Evolutionary conservation across 2,113 vertebrate genomes (phyloP).

Genomic region (Atlantisia rogersi): DNA sequence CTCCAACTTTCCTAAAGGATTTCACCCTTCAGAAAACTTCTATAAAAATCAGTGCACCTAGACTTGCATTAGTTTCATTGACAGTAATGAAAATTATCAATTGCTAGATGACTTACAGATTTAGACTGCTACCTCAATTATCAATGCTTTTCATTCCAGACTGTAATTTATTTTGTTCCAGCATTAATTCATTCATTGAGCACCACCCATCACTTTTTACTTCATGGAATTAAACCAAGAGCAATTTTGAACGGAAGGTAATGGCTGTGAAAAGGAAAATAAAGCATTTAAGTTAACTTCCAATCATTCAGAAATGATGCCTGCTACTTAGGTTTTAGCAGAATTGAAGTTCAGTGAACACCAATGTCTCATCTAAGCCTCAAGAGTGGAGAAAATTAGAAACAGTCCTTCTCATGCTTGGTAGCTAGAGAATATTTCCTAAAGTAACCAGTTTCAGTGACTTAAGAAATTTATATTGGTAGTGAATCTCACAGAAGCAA

Average conservation of each 20-base stretch:
- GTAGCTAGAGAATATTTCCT: background rate
- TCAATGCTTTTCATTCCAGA: background rate
- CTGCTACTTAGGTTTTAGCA: background rate
- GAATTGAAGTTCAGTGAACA: background rate
- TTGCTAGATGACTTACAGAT: background rate
- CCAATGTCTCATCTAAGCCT: background rate
- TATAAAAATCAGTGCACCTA: background rate
- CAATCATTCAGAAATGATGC: background rate
- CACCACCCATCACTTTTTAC: background rate
- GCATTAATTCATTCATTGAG: background rate
- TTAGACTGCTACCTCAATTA: background rate
- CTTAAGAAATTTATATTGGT: background rate
- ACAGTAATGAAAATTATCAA: background rate
- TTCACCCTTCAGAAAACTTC: background rate
- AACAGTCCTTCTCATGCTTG: background rate
- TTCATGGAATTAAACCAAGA: background rate
- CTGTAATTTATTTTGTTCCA: background rate
- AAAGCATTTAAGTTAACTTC: background rate
- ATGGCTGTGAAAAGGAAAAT: background rate
- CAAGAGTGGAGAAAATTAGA: background rate
- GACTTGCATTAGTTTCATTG: background rate
- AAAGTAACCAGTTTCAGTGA: background rate
- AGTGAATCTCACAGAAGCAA: background rate
- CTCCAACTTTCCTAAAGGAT: background rate
- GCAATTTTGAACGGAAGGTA: background rate